phyloP scores from a whole-genome alignment of 2,888 invertebrate species.

The Eupithecia abbreviata region DNA sequence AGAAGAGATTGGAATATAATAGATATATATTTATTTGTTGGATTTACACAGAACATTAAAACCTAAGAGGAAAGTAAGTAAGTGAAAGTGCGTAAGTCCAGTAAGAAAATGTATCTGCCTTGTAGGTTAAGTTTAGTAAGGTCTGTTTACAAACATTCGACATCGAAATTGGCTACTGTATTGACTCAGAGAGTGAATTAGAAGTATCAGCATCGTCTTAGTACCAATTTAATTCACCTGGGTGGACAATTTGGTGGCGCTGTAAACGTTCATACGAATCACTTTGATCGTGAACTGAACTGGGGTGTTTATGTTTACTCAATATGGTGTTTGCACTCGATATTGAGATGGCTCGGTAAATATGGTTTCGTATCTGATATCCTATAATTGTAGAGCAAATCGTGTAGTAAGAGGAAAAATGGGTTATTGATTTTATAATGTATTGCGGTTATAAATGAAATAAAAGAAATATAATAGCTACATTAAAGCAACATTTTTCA shows the following conservation, averaged over 20 bases:
- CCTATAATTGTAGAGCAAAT: neutral
- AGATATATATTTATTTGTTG: no score
- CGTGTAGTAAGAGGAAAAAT: neutral
- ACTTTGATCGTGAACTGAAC: neutral
- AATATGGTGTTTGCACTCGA: neutral
- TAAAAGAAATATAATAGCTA: no score
- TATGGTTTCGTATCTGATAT: neutral
- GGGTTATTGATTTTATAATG: neutral
- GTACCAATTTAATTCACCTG: neutral
- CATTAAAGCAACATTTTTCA: no score
- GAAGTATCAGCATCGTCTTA: neutral
- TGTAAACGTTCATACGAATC: neutral
- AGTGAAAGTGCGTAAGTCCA: no score
- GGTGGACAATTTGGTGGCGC: neutral
- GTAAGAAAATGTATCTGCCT: no score
- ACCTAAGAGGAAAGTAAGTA: no score
- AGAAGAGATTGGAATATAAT: no score
- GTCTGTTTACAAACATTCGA: no score
- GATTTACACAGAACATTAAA: no score
- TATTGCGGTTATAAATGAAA: neutral
- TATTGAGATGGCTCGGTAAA: neutral
- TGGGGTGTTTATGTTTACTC: neutral
- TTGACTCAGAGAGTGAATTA: neutral
- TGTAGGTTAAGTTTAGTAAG: no score
- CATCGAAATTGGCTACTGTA: no score